Base-by-base conservation (phyloP, 1,140 invertebrate genomes). In the Diachasma alloeum region DNA sequence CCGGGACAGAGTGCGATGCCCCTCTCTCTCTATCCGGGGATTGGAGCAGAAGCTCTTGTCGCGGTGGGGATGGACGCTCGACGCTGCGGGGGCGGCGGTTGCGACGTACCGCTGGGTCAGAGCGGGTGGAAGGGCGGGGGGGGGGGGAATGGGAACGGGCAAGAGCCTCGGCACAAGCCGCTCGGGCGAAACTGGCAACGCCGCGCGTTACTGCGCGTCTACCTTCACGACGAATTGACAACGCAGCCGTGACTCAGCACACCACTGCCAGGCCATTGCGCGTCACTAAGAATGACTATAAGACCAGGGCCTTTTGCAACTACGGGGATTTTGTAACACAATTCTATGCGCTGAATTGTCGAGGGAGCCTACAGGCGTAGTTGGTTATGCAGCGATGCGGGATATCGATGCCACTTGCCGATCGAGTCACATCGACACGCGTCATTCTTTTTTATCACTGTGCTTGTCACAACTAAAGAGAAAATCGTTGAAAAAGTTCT, bases 191-290 rank as follows among this genome's bases (percentile, higher is more conserved):
- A 53, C 56, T 79, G 82, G 84, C 84, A 85, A 84, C 84, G 78
- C 67, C 68, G 82, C 39, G 9, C 39, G 39, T 71, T 48, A 70
- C 39, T 24, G 67, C 63, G 53, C 22, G 26, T 10, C n/a, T 31
- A 46, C 39, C 26, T 37, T 31, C 31, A 69, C 66, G 53, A 53
- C 74, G 73, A 74, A 63, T 66, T 77, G 84, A 84, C 86, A 87
- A 87, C 85, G 81, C 76, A 81, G 85, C 84, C 81, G 84, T 87
- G 86, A 87, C 84, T 87, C 85, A 87, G 85, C 86, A 82, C 74
- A 59, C 44, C 24, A 48, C 36, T 39, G 48, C 68, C 44, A 42
- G 24, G 39, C 37, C 48, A 68, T 37, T 68, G 66, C 36, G 66
- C 66, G 26, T 39, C 69, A 72, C 53, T 72, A 71, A 13, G n/a